Percentiles rank a stretch among this genome's conserved stretches.
Conservation (phyloP, 2,113 vertebrate genomes). For the Cyphomyrus discorhynchus region DNA sequence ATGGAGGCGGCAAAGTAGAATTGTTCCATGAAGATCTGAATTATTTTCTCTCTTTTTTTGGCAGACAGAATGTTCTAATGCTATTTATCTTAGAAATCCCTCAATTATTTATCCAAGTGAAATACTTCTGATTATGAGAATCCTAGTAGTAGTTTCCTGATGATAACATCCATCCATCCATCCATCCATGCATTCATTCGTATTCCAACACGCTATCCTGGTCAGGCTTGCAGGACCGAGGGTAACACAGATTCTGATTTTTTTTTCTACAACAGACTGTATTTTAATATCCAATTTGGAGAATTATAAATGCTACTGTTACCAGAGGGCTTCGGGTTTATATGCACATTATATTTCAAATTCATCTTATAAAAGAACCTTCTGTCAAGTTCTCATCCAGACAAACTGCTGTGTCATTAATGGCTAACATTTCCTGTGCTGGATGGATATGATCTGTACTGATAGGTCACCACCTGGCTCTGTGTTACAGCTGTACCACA, state of each 20-base stretch:
- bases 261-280: neutral
- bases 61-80: neutral
- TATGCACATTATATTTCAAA: neutral
- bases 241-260: neutral
- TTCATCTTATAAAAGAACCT: neutral
- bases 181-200: neutral
- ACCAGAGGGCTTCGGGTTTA: neutral
- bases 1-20: neutral
- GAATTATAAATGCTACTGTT: neutral
- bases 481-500: slow-evolving; percentile 57
- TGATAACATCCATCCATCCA: neutral
- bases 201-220: neutral
- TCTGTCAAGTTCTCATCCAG: neutral
- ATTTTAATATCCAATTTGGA: neutral
- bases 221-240: neutral
- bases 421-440: neutral
- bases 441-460: neutral
- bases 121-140: neutral
- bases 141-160: neutral
- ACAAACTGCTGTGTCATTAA: neutral
- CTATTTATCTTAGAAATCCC: neutral
- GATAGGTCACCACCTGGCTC: neutral
- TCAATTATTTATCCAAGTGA: neutral
- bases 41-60: neutral
- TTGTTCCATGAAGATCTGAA: neutral